Conservation (phyloP, 2,888 invertebrate genomes). For the Carcina quercana region DNA sequence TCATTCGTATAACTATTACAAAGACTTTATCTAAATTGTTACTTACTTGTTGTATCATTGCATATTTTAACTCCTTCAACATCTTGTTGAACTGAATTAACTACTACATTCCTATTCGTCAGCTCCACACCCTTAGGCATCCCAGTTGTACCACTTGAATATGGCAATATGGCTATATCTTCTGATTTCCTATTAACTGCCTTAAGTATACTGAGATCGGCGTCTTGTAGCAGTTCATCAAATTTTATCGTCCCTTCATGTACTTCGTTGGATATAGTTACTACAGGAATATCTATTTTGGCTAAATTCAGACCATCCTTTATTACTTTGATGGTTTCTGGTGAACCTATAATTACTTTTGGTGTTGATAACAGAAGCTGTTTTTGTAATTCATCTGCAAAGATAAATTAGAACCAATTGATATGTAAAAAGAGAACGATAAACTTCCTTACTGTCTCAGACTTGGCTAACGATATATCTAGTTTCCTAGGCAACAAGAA, state of each 20-base stretch:
- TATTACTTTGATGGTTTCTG: slow-evolving; percentile 59
- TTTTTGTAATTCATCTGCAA: slow-evolving; percentile 80
- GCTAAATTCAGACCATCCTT: slow-evolving; percentile 55
- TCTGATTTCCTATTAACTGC: slow-evolving; percentile 47
- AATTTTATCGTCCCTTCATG: slow-evolving; percentile 71
- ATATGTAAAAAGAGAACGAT: too few species aligned
- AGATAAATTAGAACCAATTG: too few species aligned
- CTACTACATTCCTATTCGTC: slow-evolving; percentile 71
- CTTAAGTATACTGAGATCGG: slow-evolving; percentile 63
- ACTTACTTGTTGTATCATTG: slow-evolving; percentile 45
- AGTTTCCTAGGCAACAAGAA: too few species aligned
- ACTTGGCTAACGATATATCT: too few species aligned
- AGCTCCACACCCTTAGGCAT: slow-evolving; percentile 83
- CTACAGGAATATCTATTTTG: slow-evolving; percentile 64
- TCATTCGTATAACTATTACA: too few species aligned
- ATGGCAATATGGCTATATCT: slow-evolving; percentile 81
- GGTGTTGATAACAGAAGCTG: slow-evolving; percentile 76
- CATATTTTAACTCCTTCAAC: slow-evolving; percentile 33
- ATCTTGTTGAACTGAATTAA: slow-evolving; percentile 58
- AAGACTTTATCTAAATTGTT: too few species aligned
- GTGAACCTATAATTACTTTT: slow-evolving; percentile 75
- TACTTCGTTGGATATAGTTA: slow-evolving; percentile 32
- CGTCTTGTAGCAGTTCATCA: slow-evolving; percentile 68
- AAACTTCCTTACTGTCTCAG: too few species aligned
- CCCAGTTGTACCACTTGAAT: slow-evolving; percentile 92